These are phyloP conservation scores for Cyprinella venusta DNA, from an alignment of 2,797 vertebrate genomes.

Conservation along the genomic window DNA sequence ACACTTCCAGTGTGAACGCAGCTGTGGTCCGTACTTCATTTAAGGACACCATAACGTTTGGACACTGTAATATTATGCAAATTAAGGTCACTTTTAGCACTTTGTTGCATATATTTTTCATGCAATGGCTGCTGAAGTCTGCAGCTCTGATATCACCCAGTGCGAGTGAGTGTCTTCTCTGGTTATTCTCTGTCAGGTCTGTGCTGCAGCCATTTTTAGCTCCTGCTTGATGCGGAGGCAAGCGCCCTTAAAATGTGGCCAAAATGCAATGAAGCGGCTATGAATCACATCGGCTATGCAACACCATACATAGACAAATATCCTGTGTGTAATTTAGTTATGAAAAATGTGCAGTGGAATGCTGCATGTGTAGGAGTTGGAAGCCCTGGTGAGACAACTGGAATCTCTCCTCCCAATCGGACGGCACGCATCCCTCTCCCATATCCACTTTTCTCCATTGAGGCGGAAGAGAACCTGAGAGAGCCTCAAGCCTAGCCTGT, in stretches of 20 bases:
- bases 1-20: not conserved
- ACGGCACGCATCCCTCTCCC: not conserved
- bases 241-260: not conserved
- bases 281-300: not conserved
- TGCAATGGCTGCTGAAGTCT: not conserved
- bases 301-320: not conserved
- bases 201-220: not conserved
- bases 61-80: not conserved
- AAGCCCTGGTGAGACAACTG: not conserved
- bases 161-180: not conserved
- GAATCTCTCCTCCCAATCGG: not conserved
- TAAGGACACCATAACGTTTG: not conserved
- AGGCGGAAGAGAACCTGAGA: constrained; percentile 18
- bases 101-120: not conserved
- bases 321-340: not conserved
- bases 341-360: constrained; percentile 16
- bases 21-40: not conserved
- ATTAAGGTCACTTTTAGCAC: not conserved
- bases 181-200: not conserved
- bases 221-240: not conserved
- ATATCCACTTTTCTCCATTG: constrained; percentile 18
- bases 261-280: not conserved
- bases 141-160: not conserved
- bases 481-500: constrained; percentile 25
- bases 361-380: not conserved